These are phyloP conservation scores for Amphipoea oculea DNA, from an alignment of 2,888 invertebrate species.

Conservation along the genomic window DNA sequence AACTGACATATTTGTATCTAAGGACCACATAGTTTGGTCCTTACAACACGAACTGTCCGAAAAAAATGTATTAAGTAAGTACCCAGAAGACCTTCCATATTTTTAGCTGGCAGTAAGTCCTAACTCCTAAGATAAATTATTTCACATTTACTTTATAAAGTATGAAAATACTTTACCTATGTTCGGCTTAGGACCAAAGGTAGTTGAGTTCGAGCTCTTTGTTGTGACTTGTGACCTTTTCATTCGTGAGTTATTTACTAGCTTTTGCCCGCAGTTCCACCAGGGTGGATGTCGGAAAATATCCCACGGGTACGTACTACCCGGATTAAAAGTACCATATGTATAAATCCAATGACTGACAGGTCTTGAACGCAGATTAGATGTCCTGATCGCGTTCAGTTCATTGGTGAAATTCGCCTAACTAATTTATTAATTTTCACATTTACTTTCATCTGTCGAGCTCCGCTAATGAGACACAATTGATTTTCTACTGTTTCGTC, in stretches of 20 bases:
- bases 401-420: neutral
- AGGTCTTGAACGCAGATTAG: neutral
- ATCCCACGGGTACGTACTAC: neutral
- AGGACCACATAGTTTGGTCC: neutral
- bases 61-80: neutral
- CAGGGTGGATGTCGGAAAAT: neutral
- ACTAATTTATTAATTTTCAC: no score
- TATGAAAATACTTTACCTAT: no score
- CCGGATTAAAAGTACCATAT: neutral
- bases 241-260: conserved; percentile 16
- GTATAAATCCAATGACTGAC: neutral
- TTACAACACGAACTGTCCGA: neutral
- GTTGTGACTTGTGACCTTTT: conserved; percentile 43
- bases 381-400: neutral
- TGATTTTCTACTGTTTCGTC: no score
- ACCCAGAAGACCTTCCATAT: neutral
- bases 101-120: neutral
- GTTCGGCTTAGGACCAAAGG: neutral
- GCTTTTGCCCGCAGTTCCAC: neutral
- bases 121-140: neutral
- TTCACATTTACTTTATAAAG: neutral
- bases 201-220: conserved; percentile 17
- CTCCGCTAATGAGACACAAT: no score
- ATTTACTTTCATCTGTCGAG: no score
- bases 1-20: neutral